phyloP scores from a whole-genome alignment of 2,797 vertebrate genomes.

The Lutjanus argentimaculatus region DNA sequence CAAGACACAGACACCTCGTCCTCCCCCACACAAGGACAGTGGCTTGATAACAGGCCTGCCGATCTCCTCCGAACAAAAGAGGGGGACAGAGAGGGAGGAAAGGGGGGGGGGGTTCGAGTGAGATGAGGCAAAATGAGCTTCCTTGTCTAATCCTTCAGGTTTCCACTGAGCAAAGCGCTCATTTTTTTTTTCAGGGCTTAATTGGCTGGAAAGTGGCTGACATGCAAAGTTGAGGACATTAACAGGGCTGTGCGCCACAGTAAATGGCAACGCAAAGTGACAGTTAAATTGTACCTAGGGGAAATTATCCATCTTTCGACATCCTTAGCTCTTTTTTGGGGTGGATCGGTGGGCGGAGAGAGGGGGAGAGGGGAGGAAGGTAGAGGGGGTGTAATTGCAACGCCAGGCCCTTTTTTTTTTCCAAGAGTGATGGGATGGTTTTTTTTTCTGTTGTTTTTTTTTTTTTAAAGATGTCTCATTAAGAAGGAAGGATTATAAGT shows the following conservation, averaged over 20 bases:
- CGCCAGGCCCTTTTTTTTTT: constrained; percentile 78
- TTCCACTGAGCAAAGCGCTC: constrained; percentile 93
- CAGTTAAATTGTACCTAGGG: constrained; percentile 99
- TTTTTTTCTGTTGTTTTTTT: neutral
- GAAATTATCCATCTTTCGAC: constrained; percentile 99
- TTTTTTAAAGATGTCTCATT: constrained; percentile 66
- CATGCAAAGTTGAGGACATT: constrained; percentile 99
- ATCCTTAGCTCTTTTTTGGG: constrained; percentile 94
- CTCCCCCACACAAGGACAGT: constrained; percentile 88
- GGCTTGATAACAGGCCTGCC: constrained; percentile 96
- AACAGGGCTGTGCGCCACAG: constrained; percentile 92
- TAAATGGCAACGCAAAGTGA: constrained; percentile 99
- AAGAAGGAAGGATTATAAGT: constrained; percentile 80
- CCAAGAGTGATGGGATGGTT: constrained; percentile 87
- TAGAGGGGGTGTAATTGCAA: constrained; percentile 96
- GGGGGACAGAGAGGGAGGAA: constrained; percentile 86
- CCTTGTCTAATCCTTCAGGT: constrained; percentile 99
- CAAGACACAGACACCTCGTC: constrained; percentile 62
- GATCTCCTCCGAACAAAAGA: constrained; percentile 96
- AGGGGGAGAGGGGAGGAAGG: constrained; percentile 49
- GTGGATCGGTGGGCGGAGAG: constrained; percentile 57
- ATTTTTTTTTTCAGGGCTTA: constrained; percentile 94
- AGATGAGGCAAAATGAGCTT: constrained; percentile 91
- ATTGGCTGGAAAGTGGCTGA: constrained; percentile 99
- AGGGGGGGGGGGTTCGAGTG: constrained; percentile 67